A percentile compares a stretch with the other conserved stretches of the same genome.
phyloP scores from a whole-genome alignment of 2,113 vertebrate genomes.

The Poeciliopsis occidentalis region DNA sequence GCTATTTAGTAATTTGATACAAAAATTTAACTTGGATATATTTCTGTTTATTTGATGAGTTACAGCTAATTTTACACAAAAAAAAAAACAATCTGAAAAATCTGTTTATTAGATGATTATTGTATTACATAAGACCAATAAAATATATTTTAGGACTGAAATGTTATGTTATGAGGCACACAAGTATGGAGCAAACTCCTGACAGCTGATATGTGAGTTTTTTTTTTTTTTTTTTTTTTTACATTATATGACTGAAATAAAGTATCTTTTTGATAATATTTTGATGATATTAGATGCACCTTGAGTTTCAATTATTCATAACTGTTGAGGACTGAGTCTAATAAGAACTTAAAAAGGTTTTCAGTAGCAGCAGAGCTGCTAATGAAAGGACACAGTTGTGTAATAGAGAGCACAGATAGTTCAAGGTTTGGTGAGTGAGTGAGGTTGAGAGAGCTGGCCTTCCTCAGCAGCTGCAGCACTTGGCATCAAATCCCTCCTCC shows the following conservation, averaged over 20 bases:
- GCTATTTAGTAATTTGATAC: neutral
- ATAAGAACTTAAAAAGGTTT: constrained; percentile 14
- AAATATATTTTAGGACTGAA: too few species aligned
- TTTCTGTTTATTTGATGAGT: neutral
- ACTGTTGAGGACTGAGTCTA: constrained; percentile 15
- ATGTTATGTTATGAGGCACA: too few species aligned
- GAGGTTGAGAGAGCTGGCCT: constrained; percentile 50
- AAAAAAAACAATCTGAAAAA: too few species aligned
- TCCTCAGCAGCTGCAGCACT: constrained; percentile 56
- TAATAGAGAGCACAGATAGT: constrained; percentile 37
- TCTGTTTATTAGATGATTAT: too few species aligned
- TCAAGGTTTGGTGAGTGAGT: constrained; percentile 54
- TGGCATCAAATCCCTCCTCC: constrained; percentile 51
- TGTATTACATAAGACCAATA: too few species aligned
- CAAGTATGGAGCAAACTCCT: neutral
- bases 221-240: neutral
- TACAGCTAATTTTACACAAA: too few species aligned
- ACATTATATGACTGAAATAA: neutral
- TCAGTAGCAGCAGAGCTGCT: constrained; percentile 20
- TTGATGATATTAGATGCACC: neutral
- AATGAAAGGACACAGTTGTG: constrained; percentile 39
- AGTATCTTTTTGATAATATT: neutral
- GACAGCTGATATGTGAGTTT: neutral
- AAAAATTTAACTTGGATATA: neutral
- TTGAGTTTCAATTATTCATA: too few species aligned